Percentiles rank a stretch among this genome's conserved stretches.
These are phyloP conservation scores for Chloroceryle inda DNA, from an alignment of 2,797 vertebrate genomes.

Conservation along the genomic window DNA sequence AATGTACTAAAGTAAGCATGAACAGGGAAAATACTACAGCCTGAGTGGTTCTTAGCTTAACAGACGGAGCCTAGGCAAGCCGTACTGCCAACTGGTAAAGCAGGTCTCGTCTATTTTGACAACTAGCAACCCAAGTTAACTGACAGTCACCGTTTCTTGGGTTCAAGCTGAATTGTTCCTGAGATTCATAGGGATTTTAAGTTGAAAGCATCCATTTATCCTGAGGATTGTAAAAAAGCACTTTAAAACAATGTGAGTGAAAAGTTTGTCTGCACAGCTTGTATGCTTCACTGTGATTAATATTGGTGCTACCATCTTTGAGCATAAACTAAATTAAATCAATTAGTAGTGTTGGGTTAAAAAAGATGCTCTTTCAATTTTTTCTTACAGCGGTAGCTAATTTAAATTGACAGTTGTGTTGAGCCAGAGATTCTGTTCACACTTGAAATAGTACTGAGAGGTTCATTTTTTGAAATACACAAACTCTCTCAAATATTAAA, in stretches of 20 bases:
- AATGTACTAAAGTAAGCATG: background rate
- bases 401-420: background rate
- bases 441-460: background rate
- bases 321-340: background rate
- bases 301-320: background rate
- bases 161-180: background rate
- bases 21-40: background rate
- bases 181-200: background rate
- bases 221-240: background rate
- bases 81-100: background rate
- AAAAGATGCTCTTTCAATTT: background rate
- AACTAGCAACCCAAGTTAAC: background rate
- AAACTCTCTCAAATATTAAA: background rate
- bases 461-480: background rate
- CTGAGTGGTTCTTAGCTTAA: background rate
- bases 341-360: background rate
- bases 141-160: background rate
- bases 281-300: background rate
- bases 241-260: background rate
- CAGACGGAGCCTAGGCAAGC: background rate
- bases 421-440: background rate
- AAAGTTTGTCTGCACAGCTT: background rate
- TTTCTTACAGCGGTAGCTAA: background rate
- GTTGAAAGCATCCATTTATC: background rate
- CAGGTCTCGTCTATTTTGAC: background rate